Evolutionary conservation across 2,888 invertebrate genomes (phyloP), one percentile per base, ranked within the genome.

Genomic region (Eristalinus sepulchralis): DNA sequence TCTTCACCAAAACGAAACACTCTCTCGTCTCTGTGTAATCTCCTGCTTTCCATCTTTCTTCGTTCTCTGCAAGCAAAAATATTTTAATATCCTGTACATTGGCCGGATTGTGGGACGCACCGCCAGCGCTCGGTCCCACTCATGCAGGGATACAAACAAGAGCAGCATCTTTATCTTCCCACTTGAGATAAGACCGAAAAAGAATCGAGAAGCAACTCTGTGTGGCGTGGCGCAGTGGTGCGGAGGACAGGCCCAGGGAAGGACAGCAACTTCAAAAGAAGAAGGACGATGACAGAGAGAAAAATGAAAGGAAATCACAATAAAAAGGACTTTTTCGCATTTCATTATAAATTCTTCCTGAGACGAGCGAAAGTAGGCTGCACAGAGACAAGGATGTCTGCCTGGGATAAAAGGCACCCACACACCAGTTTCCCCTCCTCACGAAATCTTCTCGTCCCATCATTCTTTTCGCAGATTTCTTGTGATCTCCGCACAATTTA

Each of bases 341-440:
- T 85, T 85, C 84, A 82, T 85, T 81, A 81, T 63, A 84, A 85
- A 81, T 82, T 82, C 81, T 85, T 70, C 60, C 85, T 64, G 68
- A 9, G 36, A 33, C 63, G 10, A 57, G 36, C 1, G 75, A 66
- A 57, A 75, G 68, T 47, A 11, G 36, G 20, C 34, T 10, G 34
- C 5, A 36, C 9, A 36, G 47, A 68, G n/a, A 47, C 53, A 20
- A n/a, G 8, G 47, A 17, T 47, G 47, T 47, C 17, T 17, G 17
- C n/a, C 39, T n/a, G 47, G 13, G 27, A 27, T 10, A 10, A 70
- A 66, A 13, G 17, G 10, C 62, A 68, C n/a, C 24, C 64, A 75
- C 79, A 80, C 64, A 75, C 33, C 57, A 76, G 77, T 81, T 39
- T 77, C 72, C 68, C 67, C 72, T 81, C 67, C 76, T 81, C 76